Conservation (phyloP, 1,140 invertebrate genomes). For the Manduca sexta region DNA sequence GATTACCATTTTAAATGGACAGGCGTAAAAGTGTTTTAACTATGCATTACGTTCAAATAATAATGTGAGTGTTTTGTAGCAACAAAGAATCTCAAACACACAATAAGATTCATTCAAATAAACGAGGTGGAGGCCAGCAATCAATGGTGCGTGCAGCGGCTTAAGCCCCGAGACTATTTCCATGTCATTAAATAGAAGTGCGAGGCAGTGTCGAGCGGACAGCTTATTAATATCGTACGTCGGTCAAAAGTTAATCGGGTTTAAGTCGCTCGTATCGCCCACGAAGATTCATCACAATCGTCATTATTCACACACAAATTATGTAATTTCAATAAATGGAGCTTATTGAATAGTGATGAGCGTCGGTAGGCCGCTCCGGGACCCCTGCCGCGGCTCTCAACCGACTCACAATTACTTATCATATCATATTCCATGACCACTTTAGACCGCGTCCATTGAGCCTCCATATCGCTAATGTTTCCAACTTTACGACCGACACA, state of each 20-base stretch:
- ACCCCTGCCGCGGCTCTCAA: slow-evolving; percentile 45
- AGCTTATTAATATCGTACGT: slow-evolving; percentile 61
- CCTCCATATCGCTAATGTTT: slow-evolving; percentile 12
- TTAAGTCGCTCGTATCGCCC: slow-evolving; percentile 69
- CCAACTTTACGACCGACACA: not conserved
- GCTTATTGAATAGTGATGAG: slow-evolving; percentile 73
- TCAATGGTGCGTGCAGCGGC: slow-evolving; percentile 27
- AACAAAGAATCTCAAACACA: slow-evolving; percentile 13
- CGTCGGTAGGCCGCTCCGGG: slow-evolving; percentile 57
- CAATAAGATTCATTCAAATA: slow-evolving; percentile 25
- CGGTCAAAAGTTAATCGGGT: slow-evolving; percentile 72
- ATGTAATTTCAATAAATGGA: slow-evolving; percentile 73
- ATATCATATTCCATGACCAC: slow-evolving; percentile 15
- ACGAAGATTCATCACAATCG: slow-evolving; percentile 72
- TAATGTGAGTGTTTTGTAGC: not conserved
- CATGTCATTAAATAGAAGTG: slow-evolving; percentile 48
- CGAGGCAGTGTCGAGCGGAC: slow-evolving; percentile 45
- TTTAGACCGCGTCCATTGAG: not conserved
- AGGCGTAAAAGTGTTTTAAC: too few species aligned
- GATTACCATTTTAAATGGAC: not conserved
- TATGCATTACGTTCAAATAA: too few species aligned
- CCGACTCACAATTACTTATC: slow-evolving; percentile 26
- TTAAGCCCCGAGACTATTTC: slow-evolving; percentile 42
- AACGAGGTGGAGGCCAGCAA: slow-evolving; percentile 23
- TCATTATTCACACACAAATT: slow-evolving; percentile 73